Evolutionary conservation across 2,888 invertebrate species (phyloP), one percentile per base, ranked within the genome.

Genomic region (Agrotis ipsilon): DNA sequence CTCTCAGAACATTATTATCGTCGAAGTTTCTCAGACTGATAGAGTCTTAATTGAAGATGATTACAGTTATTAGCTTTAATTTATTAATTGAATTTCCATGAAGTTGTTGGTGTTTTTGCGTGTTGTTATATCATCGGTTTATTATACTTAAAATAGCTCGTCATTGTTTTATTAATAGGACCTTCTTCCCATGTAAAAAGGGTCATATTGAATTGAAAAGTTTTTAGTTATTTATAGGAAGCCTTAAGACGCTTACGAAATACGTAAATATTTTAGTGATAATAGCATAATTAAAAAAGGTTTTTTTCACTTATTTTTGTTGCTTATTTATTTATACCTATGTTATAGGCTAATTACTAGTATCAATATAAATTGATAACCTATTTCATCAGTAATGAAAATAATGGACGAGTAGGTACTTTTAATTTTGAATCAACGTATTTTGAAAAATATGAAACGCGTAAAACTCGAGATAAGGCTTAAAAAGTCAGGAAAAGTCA

Each of bases 21-120:
- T 21, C 18, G 43, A 14, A 61, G 59, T 59, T 62, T 71, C 65
- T 71, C 27, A 66, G 54, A 32, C 21, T 32, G 69, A 75, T 60
- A 57, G 9, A 39, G 70, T 75, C 54, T 66, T 78, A 80, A 78
- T 80, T 71, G 43, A 27, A 52, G 19, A 71, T 76, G 71, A 78
- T 78, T 71, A n/a, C 64, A 24, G 65, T 63, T 54, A 78, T 80
- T 80, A 78, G 16, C 48, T 75, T 66, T 51, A 80, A 80, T 80
- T 75, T 70, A 65, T 78, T 65, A 61, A 80, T 70, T 65, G 54
- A 52, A 70, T 70, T 66, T 52, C 59, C 39, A 18, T 55, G 32
- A 55, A 49, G 48, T 43, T 49, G 68, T 48, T 57, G 43, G 27
- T 43, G 16, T 55, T 63, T 54, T 79, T 54, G 49, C 49, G 27